Percentiles rank a stretch among this genome's conserved stretches.
Evolutionary conservation across 2,888 invertebrate genomes (phyloP).

Genomic region (Spodoptera picta): DNA sequence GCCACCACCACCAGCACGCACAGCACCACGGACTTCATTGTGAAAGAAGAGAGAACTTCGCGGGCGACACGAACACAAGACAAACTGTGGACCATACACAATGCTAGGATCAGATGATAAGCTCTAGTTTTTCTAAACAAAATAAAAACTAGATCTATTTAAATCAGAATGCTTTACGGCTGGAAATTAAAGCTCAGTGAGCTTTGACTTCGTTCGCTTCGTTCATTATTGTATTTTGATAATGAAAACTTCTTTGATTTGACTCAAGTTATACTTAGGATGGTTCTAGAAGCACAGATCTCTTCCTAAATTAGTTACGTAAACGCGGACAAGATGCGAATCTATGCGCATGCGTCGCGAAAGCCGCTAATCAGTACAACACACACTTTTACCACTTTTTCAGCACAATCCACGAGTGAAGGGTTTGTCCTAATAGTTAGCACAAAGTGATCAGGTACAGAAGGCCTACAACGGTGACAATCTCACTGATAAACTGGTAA

Average conservation of each 20-base stretch:
- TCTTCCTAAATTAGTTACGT: slow-evolving; percentile 57
- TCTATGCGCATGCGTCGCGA: slow-evolving; percentile 47
- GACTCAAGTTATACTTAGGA: slow-evolving; percentile 7
- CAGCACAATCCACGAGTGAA: slow-evolving; percentile 56
- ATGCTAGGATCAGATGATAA: not conserved
- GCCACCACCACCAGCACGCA: slow-evolving; percentile 84
- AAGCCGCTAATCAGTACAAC: slow-evolving; percentile 63
- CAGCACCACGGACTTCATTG: slow-evolving; percentile 79
- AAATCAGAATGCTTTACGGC: not conserved
- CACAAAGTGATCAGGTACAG: slow-evolving; percentile 42
- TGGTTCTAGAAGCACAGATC: slow-evolving; percentile 41
- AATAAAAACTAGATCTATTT: too few species aligned
- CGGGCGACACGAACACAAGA: slow-evolving; percentile 27
- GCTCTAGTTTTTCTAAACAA: not conserved
- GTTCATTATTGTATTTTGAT: too few species aligned
- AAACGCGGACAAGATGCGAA: slow-evolving; percentile 55
- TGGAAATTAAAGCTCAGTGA: not conserved
- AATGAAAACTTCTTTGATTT: not conserved
- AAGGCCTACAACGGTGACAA: slow-evolving; percentile 20
- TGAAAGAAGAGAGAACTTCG: slow-evolving; percentile 52
- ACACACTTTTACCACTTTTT: slow-evolving; percentile 66
- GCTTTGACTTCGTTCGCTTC: not conserved
- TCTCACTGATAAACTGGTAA: slow-evolving; percentile 19
- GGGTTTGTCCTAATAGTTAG: slow-evolving; percentile 47
- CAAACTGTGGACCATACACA: slow-evolving; percentile 32